Conservation (phyloP, 2,113 vertebrate species). For the Hipposideros armiger region DNA sequence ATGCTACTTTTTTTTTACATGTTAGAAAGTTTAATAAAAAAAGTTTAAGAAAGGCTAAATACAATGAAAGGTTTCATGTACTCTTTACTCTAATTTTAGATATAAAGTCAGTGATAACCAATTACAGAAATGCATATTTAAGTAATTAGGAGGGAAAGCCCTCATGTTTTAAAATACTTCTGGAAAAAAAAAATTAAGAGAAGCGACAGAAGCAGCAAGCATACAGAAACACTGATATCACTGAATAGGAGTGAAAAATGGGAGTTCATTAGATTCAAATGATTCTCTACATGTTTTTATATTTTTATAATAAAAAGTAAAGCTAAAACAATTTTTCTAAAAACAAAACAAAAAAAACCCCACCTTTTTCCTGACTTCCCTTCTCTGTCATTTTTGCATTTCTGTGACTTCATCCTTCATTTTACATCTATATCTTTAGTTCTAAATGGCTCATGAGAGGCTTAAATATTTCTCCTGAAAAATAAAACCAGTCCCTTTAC, state of each 20-base stretch:
- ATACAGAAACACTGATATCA: not conserved
- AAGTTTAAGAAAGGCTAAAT: no score
- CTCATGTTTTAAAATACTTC: not conserved
- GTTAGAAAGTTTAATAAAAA: no score
- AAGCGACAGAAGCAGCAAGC: not conserved
- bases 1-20: no score
- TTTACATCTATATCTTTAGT: not conserved
- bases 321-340: not conserved
- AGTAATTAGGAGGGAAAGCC: not conserved
- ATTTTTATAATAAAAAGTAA: not conserved
- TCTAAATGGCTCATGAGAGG: constrained; percentile 12
- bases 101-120: no score
- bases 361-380: not conserved
- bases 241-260: not conserved
- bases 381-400: constrained; percentile 25
- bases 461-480: constrained; percentile 49
- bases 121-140: not conserved
- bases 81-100: no score
- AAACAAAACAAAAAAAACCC: not conserved
- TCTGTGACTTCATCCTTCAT: constrained; percentile 22
- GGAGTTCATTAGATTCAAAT: not conserved
- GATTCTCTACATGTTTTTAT: constrained; percentile 42
- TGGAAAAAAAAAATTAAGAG: not conserved
- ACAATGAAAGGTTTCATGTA: no score
- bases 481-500: constrained; percentile 1